Evolutionary conservation across 2,888 invertebrate species (phyloP).

Genomic region (Chesias legatella): DNA sequence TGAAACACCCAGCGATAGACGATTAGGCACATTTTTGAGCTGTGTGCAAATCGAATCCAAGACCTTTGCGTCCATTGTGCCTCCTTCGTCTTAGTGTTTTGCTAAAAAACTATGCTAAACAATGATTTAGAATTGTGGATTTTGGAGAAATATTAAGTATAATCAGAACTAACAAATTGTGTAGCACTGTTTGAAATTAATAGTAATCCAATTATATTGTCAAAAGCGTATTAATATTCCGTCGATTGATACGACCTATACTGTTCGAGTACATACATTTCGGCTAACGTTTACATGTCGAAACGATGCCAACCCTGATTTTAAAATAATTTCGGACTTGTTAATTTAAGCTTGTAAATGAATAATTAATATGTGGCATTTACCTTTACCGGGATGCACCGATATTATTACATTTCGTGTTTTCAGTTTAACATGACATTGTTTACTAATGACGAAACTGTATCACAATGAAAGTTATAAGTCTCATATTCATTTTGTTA

Average conservation of each 20-base stretch:
- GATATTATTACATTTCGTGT: constrained; percentile 11
- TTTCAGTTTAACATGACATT: constrained; percentile 8
- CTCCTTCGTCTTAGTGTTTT: no score
- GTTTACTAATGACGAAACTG: neutral
- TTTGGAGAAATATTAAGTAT: no score
- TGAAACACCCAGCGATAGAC: no score
- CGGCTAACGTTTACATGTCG: constrained; percentile 16
- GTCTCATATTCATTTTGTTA: no score
- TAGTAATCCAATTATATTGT: constrained; percentile 13
- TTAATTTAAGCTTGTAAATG: constrained; percentile 25
- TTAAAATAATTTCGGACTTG: constrained; percentile 24
- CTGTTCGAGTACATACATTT: constrained; percentile 8
- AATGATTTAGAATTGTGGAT: no score
- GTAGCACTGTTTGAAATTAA: constrained; percentile 8
- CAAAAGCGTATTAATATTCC: constrained; percentile 18
- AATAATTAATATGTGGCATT: constrained; percentile 18
- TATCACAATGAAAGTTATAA: constrained; percentile 1
- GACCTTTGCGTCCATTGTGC: no score
- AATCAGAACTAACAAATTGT: constrained; percentile 1
- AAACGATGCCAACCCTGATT: constrained; percentile 19
- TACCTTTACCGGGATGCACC: constrained; percentile 7
- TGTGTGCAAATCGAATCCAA: no score
- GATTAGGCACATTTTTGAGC: no score
- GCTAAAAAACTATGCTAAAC: no score
- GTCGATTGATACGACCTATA: constrained; percentile 6